These are phyloP conservation scores for Pogonomyrmex barbatus DNA, from an alignment of 1,140 invertebrate species.

Conservation along the genomic window DNA sequence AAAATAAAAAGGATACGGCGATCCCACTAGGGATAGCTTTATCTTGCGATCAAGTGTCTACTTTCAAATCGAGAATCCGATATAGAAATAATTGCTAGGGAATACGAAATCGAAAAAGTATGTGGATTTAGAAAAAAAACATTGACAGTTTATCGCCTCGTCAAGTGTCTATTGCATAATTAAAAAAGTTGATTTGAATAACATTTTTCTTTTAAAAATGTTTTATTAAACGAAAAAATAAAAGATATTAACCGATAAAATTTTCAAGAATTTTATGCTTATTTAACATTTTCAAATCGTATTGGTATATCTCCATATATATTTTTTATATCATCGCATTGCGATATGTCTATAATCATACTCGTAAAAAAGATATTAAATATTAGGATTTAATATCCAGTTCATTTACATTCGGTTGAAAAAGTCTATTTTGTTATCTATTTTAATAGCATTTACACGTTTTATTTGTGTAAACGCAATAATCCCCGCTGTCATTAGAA, in stretches of 20 bases:
- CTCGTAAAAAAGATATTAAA: neutral
- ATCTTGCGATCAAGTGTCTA: conserved; percentile 44
- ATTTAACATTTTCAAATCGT: neutral
- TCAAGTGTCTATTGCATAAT: conserved; percentile 3
- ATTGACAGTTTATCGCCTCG: conserved; percentile 3
- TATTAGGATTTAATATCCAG: neutral
- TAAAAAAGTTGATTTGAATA: neutral
- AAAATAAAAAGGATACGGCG: conserved; percentile 52
- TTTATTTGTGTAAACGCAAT: neutral
- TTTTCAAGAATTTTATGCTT: neutral
- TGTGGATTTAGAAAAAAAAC: conserved; percentile 43
- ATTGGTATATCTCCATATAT: neutral
- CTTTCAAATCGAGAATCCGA: conserved; percentile 67
- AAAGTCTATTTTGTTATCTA: neutral
- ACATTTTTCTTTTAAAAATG: neutral
- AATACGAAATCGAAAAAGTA: conserved; percentile 53
- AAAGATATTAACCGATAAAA: neutral
- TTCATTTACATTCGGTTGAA: neutral
- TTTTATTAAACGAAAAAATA: neutral
- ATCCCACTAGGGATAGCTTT: conserved; percentile 35
- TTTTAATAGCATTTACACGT: neutral
- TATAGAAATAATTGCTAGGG: conserved; percentile 53
- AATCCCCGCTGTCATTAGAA: conserved; percentile 15
- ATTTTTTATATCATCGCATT: neutral
- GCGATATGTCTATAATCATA: neutral